phyloP scores from a whole-genome alignment of 2,888 invertebrate genomes.

The Petrolisthes cinctipes region DNA sequence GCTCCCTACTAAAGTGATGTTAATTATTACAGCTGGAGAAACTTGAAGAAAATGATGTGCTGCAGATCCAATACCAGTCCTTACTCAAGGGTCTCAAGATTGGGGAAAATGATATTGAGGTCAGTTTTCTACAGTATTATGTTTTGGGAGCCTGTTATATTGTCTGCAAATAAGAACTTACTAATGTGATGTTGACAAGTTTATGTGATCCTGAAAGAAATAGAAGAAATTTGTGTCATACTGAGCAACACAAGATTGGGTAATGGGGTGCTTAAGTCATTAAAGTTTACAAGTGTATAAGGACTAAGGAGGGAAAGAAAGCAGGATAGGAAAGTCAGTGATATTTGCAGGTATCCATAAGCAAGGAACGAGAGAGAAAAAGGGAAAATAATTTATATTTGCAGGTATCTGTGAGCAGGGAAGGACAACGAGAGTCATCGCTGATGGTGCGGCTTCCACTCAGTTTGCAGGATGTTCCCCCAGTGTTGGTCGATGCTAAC shows the following conservation, averaged over 20 bases:
- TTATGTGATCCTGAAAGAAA: too few relatives aligned
- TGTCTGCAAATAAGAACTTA: too few relatives aligned
- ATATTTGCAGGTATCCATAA: too few relatives aligned
- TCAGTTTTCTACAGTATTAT: slow-evolving; percentile 67
- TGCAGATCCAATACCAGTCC: slow-evolving; percentile 77
- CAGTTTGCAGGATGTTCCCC: slow-evolving; percentile 77
- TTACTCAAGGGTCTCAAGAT: slow-evolving; percentile 74
- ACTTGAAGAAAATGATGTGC: slow-evolving; percentile 71
- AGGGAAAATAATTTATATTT: not conserved
- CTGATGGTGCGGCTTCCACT: slow-evolving; percentile 78
- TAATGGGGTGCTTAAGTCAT: too few relatives aligned
- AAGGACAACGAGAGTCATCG: slow-evolving; percentile 71
- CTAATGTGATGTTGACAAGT: too few relatives aligned
- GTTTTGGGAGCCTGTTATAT: too few relatives aligned
- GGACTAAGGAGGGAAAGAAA: too few relatives aligned
- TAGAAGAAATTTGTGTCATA: too few relatives aligned
- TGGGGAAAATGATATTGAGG: slow-evolving; percentile 77
- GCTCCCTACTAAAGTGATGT: not conserved
- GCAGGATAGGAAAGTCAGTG: too few relatives aligned
- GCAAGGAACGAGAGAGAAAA: not conserved
- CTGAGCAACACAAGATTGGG: too few relatives aligned
- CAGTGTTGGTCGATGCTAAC: slow-evolving; percentile 73
- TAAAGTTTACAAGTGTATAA: too few relatives aligned
- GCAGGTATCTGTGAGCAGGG: slow-evolving; percentile 21
- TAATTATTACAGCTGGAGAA: slow-evolving; percentile 64